phyloP scores from a whole-genome alignment of 1,140 invertebrate species.

The Myzus persicae region DNA sequence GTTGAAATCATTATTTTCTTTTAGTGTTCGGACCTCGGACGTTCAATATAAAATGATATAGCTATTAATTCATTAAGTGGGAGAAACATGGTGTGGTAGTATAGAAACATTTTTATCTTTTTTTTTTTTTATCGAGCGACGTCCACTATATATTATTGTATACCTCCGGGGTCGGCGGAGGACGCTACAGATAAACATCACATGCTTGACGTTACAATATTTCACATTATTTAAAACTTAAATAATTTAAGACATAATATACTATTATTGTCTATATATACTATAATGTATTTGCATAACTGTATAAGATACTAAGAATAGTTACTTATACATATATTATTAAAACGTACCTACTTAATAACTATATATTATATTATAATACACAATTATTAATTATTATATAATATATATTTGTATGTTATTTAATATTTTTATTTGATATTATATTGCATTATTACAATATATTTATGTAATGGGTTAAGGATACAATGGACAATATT shows the following conservation, averaged over 20 bases:
- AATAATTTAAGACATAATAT: neutral
- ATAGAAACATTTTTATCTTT: neutral
- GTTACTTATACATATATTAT: neutral
- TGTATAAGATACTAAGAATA: neutral
- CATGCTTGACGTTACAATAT: neutral
- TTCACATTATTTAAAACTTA: neutral
- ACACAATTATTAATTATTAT: too few relatives aligned
- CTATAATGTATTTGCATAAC: neutral
- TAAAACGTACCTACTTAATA: neutral
- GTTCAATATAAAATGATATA: neutral
- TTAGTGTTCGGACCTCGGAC: neutral
- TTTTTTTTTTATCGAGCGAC: neutral
- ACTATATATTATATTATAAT: too few relatives aligned
- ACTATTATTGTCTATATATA: too few relatives aligned
- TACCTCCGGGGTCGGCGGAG: neutral
- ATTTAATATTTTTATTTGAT: too few relatives aligned
- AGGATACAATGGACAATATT: neutral
- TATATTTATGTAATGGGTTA: neutral
- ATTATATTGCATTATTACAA: too few relatives aligned
- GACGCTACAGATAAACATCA: neutral
- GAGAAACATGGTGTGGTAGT: neutral
- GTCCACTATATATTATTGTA: neutral
- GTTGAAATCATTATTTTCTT: neutral
- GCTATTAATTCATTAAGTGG: neutral
- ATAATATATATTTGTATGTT: too few relatives aligned